These are phyloP conservation scores for Vollenhovia emeryi DNA, from an alignment of 1,140 invertebrate genomes.

Conservation along the genomic window DNA sequence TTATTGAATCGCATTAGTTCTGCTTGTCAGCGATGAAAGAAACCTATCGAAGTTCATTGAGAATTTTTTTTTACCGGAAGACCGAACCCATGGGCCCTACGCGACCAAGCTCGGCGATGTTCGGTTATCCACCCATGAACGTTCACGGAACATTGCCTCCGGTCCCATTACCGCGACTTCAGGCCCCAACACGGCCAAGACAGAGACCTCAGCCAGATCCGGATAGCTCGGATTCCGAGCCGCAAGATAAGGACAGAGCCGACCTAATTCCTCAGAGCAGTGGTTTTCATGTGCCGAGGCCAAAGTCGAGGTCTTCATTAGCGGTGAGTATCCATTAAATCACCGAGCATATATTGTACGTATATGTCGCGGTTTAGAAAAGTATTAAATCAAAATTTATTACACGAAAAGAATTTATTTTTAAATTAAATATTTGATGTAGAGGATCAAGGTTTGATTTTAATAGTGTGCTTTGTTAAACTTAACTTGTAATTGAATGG, in stretches of 20 bases:
- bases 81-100: slow-evolving; percentile 89
- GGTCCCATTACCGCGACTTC: slow-evolving; percentile 89
- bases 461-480: neutral
- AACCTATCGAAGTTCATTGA: neutral
- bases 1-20: neutral
- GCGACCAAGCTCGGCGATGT: slow-evolving; percentile 93
- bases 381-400: neutral
- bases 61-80: slow-evolving; percentile 78
- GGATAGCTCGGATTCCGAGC: slow-evolving; percentile 87
- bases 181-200: slow-evolving; percentile 79
- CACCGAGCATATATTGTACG: neutral
- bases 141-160: slow-evolving; percentile 89
- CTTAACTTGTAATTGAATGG: neutral
- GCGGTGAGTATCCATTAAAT: slow-evolving; percentile 85
- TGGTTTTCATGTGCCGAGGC: slow-evolving; percentile 89
- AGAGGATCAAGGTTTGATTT: neutral
- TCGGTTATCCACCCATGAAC: slow-evolving; percentile 90
- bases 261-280: slow-evolving; percentile 88
- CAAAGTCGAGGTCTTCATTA: slow-evolving; percentile 91
- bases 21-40: neutral
- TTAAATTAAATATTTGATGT: neutral
- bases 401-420: neutral
- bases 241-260: slow-evolving; percentile 89
- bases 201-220: slow-evolving; percentile 82
- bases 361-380: neutral